These are phyloP conservation scores for Cecropterus lyciades DNA, from an alignment of 1,140 invertebrate genomes.

Conservation along the genomic window DNA sequence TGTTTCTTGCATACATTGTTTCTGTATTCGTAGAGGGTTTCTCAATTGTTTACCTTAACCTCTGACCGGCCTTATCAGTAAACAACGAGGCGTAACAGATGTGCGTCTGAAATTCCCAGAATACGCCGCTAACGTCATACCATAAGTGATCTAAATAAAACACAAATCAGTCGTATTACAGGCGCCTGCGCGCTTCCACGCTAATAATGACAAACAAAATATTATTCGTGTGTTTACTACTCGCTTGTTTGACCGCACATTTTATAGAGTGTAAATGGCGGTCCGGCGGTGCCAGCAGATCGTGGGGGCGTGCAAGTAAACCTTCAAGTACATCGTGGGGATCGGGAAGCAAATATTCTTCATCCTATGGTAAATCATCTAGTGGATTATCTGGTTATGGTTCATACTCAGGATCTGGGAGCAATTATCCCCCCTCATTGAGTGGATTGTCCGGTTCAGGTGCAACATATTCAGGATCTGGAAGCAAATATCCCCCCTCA, in stretches of 20 bases:
- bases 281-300: constrained; percentile 23
- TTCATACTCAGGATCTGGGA: constrained; percentile 6
- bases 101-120: constrained; percentile 38
- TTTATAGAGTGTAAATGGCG: constrained; percentile 42
- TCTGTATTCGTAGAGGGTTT: too few relatives aligned
- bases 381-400: constrained; percentile 16
- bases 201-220: constrained; percentile 29
- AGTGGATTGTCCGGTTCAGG: constrained; percentile 25
- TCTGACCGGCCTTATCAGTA: constrained; percentile 25
- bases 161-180: constrained; percentile 1
- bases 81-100: constrained; percentile 11
- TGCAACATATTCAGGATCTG: constrained; percentile 13
- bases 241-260: constrained; percentile 41
- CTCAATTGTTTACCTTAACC: constrained; percentile 1
- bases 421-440: constrained; percentile 31
- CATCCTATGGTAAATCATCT: neutral
- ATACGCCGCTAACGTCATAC: too few relatives aligned
- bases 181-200: constrained; percentile 8
- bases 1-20: too few relatives aligned
- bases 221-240: constrained; percentile 51
- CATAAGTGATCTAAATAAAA: too few relatives aligned
- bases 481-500: constrained; percentile 29
- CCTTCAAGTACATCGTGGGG: neutral
- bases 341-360: too few relatives aligned
- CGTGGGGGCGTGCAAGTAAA: constrained; percentile 34